Percentiles rank a stretch among this genome's conserved stretches.
Conservation (phyloP, 2,797 vertebrate genomes). For the Nyctalus aviator region DNA sequence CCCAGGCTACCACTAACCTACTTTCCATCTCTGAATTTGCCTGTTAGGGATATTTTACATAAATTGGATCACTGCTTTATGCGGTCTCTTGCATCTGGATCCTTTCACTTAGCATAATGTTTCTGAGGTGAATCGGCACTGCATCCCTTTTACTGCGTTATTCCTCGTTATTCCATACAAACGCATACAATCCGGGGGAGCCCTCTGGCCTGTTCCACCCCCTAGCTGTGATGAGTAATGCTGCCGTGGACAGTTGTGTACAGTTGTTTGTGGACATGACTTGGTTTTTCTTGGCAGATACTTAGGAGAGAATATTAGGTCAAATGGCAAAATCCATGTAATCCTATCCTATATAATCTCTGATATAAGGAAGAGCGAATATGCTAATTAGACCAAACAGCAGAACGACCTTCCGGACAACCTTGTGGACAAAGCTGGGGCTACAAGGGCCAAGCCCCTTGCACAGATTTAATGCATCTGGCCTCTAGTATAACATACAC, state of each 20-base stretch:
- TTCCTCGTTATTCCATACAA: not conserved
- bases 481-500: not conserved
- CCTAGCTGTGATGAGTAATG: not conserved
- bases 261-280: not conserved
- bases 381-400: too few species aligned
- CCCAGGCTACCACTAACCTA: not conserved
- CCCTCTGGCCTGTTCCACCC: not conserved
- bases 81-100: not conserved
- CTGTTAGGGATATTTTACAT: not conserved
- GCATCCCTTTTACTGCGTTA: not conserved
- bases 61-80: not conserved
- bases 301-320: not conserved
- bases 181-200: not conserved
- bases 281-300: slow-evolving; percentile 16
- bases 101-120: not conserved
- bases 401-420: fast-evolving
- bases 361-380: too few species aligned
- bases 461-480: too few species aligned
- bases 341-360: too few species aligned
- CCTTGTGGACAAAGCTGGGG: too few species aligned
- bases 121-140: not conserved
- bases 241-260: not conserved
- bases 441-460: too few species aligned
- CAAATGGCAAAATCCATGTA: not conserved
- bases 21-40: not conserved